Percentiles rank a stretch among this genome's conserved stretches.
Conservation (phyloP, 2,113 vertebrate genomes). For the Ailurus styani region DNA sequence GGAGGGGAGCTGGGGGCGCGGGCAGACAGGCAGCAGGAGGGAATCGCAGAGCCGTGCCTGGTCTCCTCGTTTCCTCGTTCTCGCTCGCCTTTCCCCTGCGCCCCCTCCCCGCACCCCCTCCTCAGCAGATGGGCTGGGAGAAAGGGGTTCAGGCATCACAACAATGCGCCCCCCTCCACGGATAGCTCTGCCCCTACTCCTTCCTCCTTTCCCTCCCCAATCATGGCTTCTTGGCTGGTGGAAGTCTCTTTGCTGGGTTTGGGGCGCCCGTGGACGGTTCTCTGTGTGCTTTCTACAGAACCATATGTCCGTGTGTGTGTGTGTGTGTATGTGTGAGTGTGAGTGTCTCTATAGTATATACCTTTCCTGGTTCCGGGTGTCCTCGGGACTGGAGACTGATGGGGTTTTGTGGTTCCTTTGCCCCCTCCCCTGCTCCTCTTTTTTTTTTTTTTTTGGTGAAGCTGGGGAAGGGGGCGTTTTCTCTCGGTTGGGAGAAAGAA, state of each 20-base stretch:
- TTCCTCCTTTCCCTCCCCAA: conserved; percentile 69
- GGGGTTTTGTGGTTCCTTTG: conserved; percentile 46
- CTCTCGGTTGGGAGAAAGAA: conserved; percentile 68
- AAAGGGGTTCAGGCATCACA: conserved; percentile 72
- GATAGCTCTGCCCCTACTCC: conserved; percentile 56
- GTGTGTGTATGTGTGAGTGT: background rate
- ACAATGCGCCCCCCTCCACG: conserved; percentile 69
- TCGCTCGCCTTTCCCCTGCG: conserved; percentile 27
- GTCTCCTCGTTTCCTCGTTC: conserved; percentile 3
- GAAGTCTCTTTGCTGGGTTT: conserved; percentile 68
- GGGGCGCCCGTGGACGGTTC: conserved; percentile 67
- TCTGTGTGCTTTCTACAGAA: conserved; percentile 46
- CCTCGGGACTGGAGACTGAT: conserved; percentile 22
- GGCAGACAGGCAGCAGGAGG: conserved; percentile 55
- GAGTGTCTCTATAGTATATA: conserved; percentile 16
- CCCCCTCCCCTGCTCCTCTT: background rate
- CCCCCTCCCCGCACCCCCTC: conserved; percentile 58
- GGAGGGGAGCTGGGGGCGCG: conserved; percentile 54
- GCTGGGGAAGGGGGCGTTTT: conserved; percentile 74
- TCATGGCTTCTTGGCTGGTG: conserved; percentile 77
- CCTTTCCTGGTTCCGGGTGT: conserved; percentile 48
- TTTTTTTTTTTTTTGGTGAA: conserved; percentile 37
- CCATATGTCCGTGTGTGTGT: conserved; percentile 46
- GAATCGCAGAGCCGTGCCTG: conserved; percentile 50
- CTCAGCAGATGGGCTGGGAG: conserved; percentile 68